phyloP scores from a whole-genome alignment of 2,113 vertebrate species.

The Neotragus pygmaeus region DNA sequence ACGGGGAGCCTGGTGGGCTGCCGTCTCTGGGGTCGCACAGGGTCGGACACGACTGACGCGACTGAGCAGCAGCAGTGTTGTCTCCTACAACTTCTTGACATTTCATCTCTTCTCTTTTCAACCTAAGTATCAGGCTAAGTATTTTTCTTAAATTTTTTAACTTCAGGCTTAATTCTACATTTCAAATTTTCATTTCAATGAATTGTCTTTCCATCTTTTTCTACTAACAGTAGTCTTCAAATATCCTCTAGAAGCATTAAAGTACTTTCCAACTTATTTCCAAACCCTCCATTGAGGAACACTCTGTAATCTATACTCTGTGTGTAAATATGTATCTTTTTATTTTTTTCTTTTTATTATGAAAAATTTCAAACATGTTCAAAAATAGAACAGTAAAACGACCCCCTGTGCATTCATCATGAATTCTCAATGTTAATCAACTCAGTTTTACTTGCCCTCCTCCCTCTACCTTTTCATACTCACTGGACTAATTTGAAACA shows the following conservation, averaged over 20 bases:
- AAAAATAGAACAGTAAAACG: background rate
- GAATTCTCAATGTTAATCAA: background rate
- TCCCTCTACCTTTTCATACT: background rate
- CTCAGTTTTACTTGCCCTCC: background rate
- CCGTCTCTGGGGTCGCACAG: too few species aligned
- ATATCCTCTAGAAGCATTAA: background rate
- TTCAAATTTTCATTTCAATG: background rate
- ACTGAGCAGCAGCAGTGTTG: background rate
- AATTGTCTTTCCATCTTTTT: background rate
- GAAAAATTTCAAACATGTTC: background rate
- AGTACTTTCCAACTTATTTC: background rate
- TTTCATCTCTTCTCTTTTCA: background rate
- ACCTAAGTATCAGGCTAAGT: background rate
- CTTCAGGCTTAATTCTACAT: background rate
- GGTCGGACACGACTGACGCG: too few species aligned
- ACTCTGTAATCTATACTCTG: background rate
- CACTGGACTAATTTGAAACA: background rate
- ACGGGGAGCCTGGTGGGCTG: too few species aligned
- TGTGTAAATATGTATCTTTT: background rate
- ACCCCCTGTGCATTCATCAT: background rate
- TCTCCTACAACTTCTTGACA: background rate
- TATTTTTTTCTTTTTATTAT: background rate
- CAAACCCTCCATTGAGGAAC: background rate
- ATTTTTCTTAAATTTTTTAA: conserved; percentile 11
- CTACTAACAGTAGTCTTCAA: background rate